A percentile compares a stretch with the other conserved stretches of the same genome.
Evolutionary conservation across 2,113 vertebrate species (phyloP).

Genomic region (Ctenodactylus gundi): DNA sequence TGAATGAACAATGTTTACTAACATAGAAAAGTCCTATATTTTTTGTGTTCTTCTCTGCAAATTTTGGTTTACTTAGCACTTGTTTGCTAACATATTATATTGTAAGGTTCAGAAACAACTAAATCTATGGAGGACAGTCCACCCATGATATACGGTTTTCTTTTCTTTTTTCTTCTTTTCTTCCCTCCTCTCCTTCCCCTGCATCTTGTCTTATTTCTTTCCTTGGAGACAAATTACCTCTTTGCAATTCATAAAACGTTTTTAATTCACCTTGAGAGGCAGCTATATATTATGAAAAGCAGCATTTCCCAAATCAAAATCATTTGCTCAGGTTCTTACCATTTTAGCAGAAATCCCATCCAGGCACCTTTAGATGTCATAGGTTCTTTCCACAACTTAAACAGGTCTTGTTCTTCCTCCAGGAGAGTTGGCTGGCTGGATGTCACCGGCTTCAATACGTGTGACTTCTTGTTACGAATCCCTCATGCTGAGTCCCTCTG

Average conservation of each 20-base stretch:
- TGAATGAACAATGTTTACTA: not conserved
- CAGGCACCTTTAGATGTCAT: not conserved
- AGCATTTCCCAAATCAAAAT: not conserved
- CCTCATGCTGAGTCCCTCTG: constrained; percentile 82
- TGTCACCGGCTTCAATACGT: constrained; percentile 55
- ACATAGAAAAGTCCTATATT: not conserved
- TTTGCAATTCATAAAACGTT: not conserved
- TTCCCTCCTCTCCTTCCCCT: not conserved
- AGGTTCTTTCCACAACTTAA: constrained; percentile 48
- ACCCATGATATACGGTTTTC: not conserved
- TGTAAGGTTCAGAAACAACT: not conserved
- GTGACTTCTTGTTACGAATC: constrained; percentile 76
- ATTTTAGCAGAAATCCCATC: constrained; percentile 34
- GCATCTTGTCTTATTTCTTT: too few relatives aligned
- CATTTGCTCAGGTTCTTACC: constrained; percentile 22
- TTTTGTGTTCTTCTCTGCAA: not conserved
- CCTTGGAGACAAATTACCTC: not conserved
- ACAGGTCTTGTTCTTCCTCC: constrained; percentile 49
- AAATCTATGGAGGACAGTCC: not conserved
- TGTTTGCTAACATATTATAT: not conserved
- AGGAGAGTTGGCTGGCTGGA: constrained; percentile 53
- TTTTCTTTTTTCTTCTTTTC: not conserved
- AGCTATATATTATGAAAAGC: not conserved
- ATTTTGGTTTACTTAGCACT: not conserved
- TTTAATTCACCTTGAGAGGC: not conserved